Evolutionary conservation across 2,888 invertebrate genomes (phyloP), one percentile per base, ranked within the genome.

Genomic region (Sarcophaga carnaria): DNA sequence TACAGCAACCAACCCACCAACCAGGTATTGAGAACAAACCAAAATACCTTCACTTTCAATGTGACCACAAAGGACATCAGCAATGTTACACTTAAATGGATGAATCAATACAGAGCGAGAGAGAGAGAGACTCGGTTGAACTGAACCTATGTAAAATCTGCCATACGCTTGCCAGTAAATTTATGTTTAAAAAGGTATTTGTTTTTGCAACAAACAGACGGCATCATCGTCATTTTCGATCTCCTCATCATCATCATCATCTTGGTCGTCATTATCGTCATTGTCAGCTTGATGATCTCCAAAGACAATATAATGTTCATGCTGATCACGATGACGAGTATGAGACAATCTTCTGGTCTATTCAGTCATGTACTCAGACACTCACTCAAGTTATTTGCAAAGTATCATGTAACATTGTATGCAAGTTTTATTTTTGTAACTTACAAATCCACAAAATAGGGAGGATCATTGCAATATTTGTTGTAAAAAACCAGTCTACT

Each of bases 41-140:
- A 47, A 77, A 79, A 64, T 63, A 82, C 81, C 63, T 87, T 80
- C 77, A 83, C 80, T 81, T 84, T 84, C 83, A 81, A 75, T 85
- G 74, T 72, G 59, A 64, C 80, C 72, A 74, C 76, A 79, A 80
- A 77, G 72, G 75, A 70, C 63, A 67, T 80, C 72, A 77, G 74
- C 77, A 80, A 77, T 63, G 77, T 85, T 72, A 79, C 78, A 81
- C 75, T 81, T 70, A 81, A 75, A 63, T 17, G 37, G 63, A 69
- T 62, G 22, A 67, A 62, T 47, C 5, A 17, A 54, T 54, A 14
- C 4, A 12, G 4, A 54, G 14, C 4, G 0, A 49, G 49, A 49
- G 14, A 37, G 37, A 37, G 4, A 54, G 17, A 54, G 14, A 3
- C 12, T 14, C 14, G 25, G 20, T 14, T n/a, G 6, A 45, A 60